These are phyloP conservation scores for Porites divaricata DNA, from an alignment of 92 coral and sea anemone species.

Conservation along the genomic window DNA sequence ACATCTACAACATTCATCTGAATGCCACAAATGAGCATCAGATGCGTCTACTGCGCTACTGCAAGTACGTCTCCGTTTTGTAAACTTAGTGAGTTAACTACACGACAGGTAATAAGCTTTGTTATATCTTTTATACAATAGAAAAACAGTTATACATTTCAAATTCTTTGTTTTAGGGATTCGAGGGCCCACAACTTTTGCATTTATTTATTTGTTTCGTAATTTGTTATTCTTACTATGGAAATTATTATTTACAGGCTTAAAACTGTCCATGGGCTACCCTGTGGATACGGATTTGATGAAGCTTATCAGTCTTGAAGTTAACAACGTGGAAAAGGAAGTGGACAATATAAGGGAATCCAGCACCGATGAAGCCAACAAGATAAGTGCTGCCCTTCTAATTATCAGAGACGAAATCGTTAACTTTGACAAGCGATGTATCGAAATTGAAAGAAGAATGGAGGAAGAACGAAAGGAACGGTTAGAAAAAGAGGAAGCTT, in stretches of 20 bases:
- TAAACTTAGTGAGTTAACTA: too few relatives aligned
- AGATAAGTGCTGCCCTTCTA: not conserved
- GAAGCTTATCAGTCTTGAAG: slow-evolving; percentile 58
- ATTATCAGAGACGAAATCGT: slow-evolving; percentile 52
- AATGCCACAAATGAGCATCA: too few relatives aligned
- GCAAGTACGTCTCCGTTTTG: too few relatives aligned
- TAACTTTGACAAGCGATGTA: slow-evolving; percentile 30
- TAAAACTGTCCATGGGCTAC: slow-evolving; percentile 75
- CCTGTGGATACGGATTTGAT: slow-evolving; percentile 43
- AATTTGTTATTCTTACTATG: too few relatives aligned
- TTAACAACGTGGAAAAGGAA: slow-evolving; percentile 46
- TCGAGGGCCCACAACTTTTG: too few relatives aligned
- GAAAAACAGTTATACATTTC: too few relatives aligned
- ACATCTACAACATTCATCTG: too few relatives aligned
- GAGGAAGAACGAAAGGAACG: slow-evolving; percentile 5
- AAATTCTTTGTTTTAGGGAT: too few relatives aligned
- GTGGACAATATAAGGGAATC: slow-evolving; percentile 19
- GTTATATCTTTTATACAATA: too few relatives aligned
- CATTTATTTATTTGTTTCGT: too few relatives aligned
- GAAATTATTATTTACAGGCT: slow-evolving; percentile 48
- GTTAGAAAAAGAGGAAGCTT: not conserved
- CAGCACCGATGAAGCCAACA: slow-evolving; percentile 4
- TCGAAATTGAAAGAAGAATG: slow-evolving; percentile 16
- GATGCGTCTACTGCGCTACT: too few relatives aligned
- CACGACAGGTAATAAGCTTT: too few relatives aligned